Evolutionary conservation across 2,888 invertebrate species (phyloP), one percentile per base, ranked within the genome.

Genomic region (Coleophora deauratella): DNA sequence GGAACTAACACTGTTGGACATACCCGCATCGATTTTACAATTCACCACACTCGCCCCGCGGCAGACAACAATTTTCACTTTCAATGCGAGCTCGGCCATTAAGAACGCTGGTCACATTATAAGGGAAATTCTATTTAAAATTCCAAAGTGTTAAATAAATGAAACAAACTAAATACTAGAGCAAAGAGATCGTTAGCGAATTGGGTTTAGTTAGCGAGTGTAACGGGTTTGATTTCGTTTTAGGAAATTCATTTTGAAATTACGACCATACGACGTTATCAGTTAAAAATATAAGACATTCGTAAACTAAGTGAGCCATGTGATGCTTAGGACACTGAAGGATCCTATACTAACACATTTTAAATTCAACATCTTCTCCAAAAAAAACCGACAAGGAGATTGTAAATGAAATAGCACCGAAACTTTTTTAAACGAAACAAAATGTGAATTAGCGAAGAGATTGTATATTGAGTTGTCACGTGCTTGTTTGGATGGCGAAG

Each of bases 11-110:
- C 21, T 4, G 21, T 21, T 21, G 21, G 67, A 69, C 68, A 64
- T 56, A 58, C 65, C 53, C 64, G 61, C 72, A 80, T 81, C 75
- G 82, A 81, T 81, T 81, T 74, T 72, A 21, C 21, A 6, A 21
- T 21, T 21, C 21, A 21, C 63, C 64, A 71, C 69, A 62, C 55
- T 52, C 55, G 55, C 51, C n/a, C 60, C 58, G 61, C 54, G 61
- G 63, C 58, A 62, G 56, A 55, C 63, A 72, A 70, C 21, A 21
- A 6, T 21, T 74, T 73, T 78, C 74, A 76, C 76, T 76, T 71
- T 74, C 68, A 62, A 66, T 54, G 60, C 59, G 62, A 52, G 51
- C 55, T 60, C 61, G 70, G 65, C 63, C 66, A 65, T 62, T 67
- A 66, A 63, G 58, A 55, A 60, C 64, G 66, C 63, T 64, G 59